Percentiles rank a stretch among this genome's conserved stretches.
phyloP scores from a whole-genome alignment of 1,140 invertebrate genomes.

The Drosophila paulistorum region DNA sequence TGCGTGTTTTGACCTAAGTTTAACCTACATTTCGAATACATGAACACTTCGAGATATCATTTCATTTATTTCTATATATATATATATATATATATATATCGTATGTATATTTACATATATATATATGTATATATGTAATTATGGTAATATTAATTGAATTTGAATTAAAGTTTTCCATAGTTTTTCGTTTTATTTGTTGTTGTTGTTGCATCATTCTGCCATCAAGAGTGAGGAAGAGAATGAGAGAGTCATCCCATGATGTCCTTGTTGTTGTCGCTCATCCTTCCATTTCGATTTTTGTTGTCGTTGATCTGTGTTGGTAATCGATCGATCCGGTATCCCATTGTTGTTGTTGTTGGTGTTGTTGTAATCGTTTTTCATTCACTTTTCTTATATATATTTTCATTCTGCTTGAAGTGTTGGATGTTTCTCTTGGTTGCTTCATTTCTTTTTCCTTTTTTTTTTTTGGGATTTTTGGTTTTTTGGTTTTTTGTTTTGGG shows the following conservation, averaged over 20 bases:
- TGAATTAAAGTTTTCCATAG: slow-evolving; percentile 74
- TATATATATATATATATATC: background rate
- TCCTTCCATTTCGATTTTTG: background rate
- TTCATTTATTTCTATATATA: slow-evolving; percentile 21
- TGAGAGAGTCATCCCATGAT: background rate
- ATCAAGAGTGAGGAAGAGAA: background rate
- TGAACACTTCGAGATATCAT: slow-evolving; percentile 81
- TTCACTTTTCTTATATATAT: slow-evolving; percentile 1
- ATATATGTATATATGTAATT: slow-evolving; percentile 15
- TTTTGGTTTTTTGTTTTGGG: slow-evolving; percentile 25
- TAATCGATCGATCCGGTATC: background rate
- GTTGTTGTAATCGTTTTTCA: slow-evolving; percentile 33
- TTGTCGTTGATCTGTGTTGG: background rate
- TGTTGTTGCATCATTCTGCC: slow-evolving; percentile 15
- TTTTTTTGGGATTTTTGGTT: background rate
- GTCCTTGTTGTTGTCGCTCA: background rate
- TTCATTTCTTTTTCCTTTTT: background rate
- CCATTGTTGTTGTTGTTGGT: slow-evolving; percentile 27
- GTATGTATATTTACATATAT: slow-evolving; percentile 3
- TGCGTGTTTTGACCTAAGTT: slow-evolving; percentile 59
- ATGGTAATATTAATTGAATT: slow-evolving; percentile 68
- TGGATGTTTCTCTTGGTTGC: background rate
- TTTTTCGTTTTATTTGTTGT: slow-evolving; percentile 29
- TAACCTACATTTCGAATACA: slow-evolving; percentile 79
- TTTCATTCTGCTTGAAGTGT: slow-evolving; percentile 10